Conservation (phyloP, 1,140 invertebrate genomes). For the Dryas iulia region DNA sequence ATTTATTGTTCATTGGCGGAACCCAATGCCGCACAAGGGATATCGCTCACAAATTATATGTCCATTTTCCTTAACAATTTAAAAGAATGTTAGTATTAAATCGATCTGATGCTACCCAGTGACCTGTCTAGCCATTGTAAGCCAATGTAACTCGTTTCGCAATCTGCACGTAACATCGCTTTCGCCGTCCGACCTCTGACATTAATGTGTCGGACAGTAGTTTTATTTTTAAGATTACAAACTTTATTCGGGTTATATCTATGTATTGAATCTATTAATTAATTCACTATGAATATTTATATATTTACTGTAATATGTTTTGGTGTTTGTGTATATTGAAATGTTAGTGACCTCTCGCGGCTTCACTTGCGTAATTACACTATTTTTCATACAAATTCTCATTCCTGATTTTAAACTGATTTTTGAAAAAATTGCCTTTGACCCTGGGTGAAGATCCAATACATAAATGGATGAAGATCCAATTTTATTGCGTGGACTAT, state of each 20-base stretch:
- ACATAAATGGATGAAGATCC: too few relatives aligned
- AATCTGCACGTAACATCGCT: constrained; percentile 54
- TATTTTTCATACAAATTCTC: too few relatives aligned
- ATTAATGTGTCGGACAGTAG: constrained; percentile 40
- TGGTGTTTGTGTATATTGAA: background rate
- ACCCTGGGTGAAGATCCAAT: too few relatives aligned
- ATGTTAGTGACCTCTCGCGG: too few relatives aligned
- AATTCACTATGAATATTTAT: constrained; percentile 15
- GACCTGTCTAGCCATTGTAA: constrained; percentile 46
- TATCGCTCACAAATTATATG: too few relatives aligned
- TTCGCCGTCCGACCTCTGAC: constrained; percentile 63
- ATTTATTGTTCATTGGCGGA: background rate
- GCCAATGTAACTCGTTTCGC: constrained; percentile 47
- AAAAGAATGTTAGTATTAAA: background rate
- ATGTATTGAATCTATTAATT: constrained; percentile 12
- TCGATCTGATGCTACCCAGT: constrained; percentile 39
- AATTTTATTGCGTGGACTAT: too few relatives aligned
- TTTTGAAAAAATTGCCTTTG: too few relatives aligned
- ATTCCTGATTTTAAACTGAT: too few relatives aligned
- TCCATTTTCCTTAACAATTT: background rate
- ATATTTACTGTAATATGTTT: background rate
- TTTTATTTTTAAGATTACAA: constrained; percentile 10
- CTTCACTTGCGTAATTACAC: too few relatives aligned
- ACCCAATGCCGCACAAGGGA: too few relatives aligned
- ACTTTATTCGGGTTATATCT: constrained; percentile 10